These are phyloP conservation scores for Campoplex nolae DNA, from an alignment of 2,888 invertebrate species.

Conservation along the genomic window DNA sequence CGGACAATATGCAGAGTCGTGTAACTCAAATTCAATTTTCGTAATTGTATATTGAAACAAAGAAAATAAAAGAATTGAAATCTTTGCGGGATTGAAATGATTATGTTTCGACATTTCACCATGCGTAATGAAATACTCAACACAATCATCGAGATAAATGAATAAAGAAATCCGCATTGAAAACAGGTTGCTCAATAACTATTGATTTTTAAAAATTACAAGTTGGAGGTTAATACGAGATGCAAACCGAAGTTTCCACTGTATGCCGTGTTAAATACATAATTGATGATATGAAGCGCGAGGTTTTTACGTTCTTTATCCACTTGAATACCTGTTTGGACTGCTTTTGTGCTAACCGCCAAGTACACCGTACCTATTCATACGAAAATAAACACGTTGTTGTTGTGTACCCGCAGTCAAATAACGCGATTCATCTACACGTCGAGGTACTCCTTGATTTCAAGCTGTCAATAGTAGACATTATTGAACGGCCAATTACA, in stretches of 20 bases:
- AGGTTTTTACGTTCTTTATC: neutral
- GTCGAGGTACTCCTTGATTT: neutral
- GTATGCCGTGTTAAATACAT: neutral
- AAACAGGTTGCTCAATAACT: neutral
- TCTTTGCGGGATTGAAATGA: neutral
- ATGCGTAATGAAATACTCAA: neutral
- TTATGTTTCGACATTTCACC: neutral
- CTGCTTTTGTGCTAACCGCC: conserved; percentile 6
- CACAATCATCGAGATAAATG: neutral
- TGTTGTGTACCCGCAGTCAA: neutral
- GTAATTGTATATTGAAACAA: neutral
- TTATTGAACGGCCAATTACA: neutral
- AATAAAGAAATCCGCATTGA: neutral
- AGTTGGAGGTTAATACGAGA: neutral
- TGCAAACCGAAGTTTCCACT: neutral
- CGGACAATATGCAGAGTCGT: neutral
- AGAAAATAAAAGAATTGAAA: neutral
- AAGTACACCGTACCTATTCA: neutral
- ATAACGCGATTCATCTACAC: neutral
- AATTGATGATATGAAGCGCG: conserved; percentile 3
- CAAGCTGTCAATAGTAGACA: neutral
- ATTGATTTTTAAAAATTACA: neutral
- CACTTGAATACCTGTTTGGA: conserved; percentile 9
- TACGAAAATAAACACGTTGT: neutral
- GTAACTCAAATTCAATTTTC: neutral